Evolutionary conservation across 1,140 invertebrate species (phyloP).

Genomic region (Elysia chlorotica): DNA sequence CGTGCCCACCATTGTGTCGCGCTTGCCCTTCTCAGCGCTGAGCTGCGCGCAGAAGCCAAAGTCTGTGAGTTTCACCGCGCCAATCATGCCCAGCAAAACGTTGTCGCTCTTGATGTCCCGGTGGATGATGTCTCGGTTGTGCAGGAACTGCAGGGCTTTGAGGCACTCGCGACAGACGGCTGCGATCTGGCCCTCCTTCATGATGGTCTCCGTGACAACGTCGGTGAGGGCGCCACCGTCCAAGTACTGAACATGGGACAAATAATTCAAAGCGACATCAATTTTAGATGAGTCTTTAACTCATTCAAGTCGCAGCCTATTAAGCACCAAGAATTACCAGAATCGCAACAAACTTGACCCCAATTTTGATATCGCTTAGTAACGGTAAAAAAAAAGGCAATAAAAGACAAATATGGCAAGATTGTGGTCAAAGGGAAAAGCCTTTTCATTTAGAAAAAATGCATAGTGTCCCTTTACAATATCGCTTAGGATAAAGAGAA

Average conservation of each 20-base stretch:
- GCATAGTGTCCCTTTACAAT: no score
- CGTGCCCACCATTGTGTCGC: conserved; percentile 63
- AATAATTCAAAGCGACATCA: no score
- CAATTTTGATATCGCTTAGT: no score
- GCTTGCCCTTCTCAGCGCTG: conserved; percentile 49
- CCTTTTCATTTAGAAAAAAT: no score
- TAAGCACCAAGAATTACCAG: no score
- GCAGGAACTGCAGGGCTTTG: conserved; percentile 94
- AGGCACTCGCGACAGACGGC: conserved; percentile 91
- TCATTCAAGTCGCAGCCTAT: not conserved
- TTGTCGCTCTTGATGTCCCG: conserved; percentile 65
- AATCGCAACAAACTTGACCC: no score
- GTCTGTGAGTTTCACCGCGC: conserved; percentile 62
- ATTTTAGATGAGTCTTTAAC: not conserved
- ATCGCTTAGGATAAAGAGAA: no score
- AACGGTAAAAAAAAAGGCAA: no score
- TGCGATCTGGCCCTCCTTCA: conserved; percentile 88
- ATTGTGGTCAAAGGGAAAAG: no score
- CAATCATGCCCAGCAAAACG: conserved; percentile 61
- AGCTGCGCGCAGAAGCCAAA: conserved; percentile 64
- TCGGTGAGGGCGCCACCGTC: conserved; percentile 67
- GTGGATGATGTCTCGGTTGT: conserved; percentile 97
- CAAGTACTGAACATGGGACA: conserved; percentile 60
- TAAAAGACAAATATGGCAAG: no score
- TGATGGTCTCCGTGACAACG: conserved; percentile 67